Evolutionary conservation across 1,140 invertebrate genomes (phyloP).

Genomic region (Lepidotrigona ventralis): DNA sequence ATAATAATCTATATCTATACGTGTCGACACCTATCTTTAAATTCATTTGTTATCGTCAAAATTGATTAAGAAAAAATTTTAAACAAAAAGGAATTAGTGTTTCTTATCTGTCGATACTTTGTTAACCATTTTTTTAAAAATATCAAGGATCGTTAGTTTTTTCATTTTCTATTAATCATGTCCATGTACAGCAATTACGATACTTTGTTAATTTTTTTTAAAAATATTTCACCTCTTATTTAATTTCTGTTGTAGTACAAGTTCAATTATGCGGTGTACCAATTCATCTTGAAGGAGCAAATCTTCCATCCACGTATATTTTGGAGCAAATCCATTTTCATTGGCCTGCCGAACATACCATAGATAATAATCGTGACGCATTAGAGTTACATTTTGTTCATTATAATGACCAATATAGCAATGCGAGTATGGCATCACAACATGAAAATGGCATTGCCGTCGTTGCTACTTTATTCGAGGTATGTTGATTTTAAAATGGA

Average conservation of each 20-base stretch:
- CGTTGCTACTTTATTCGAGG: slow-evolving; percentile 85
- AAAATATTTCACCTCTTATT: background rate
- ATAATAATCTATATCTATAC: no score
- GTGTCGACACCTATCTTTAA: no score
- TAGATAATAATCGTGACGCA: slow-evolving; percentile 81
- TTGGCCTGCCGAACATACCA: slow-evolving; percentile 89
- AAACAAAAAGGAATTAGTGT: background rate
- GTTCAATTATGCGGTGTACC: slow-evolving; percentile 68
- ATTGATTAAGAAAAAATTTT: background rate
- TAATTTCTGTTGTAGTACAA: slow-evolving; percentile 66
- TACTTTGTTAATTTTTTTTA: background rate
- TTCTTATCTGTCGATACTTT: background rate
- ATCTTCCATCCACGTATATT: slow-evolving; percentile 80
- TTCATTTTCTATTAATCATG: background rate
- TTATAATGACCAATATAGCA: slow-evolving; percentile 82
- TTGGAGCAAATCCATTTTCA: slow-evolving; percentile 89
- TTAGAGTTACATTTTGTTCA: slow-evolving; percentile 88
- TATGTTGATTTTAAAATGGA: slow-evolving; percentile 67
- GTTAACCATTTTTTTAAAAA: no score
- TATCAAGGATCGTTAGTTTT: background rate
- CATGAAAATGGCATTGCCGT: slow-evolving; percentile 85
- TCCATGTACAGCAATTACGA: background rate
- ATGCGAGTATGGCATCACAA: slow-evolving; percentile 80
- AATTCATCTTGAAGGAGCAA: slow-evolving; percentile 78
- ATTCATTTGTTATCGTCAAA: background rate